Evolutionary conservation across 2,888 invertebrate genomes (phyloP).

Genomic region (Nemapogon koenigi): DNA sequence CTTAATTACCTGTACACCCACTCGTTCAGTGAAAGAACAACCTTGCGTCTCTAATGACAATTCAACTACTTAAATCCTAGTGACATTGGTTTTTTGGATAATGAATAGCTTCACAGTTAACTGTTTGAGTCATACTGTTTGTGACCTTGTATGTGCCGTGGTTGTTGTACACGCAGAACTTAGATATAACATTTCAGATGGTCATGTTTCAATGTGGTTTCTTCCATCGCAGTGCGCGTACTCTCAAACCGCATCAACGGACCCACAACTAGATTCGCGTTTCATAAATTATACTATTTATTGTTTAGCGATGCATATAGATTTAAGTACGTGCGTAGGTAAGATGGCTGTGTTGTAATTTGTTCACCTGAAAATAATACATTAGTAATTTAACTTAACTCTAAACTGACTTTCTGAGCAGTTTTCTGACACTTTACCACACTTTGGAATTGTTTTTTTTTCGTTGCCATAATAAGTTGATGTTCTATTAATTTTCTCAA

Average conservation of each 20-base stretch:
- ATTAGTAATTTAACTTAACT: too few species aligned
- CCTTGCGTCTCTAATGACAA: slow-evolving; percentile 9
- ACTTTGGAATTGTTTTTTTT: too few species aligned
- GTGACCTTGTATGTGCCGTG: slow-evolving; percentile 1
- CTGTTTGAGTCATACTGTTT: slow-evolving; percentile 1
- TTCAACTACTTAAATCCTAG: slow-evolving; percentile 3
- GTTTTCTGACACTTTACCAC: too few species aligned
- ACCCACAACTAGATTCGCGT: slow-evolving; percentile 11
- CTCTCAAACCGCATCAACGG: slow-evolving; percentile 10
- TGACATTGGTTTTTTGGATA: slow-evolving; percentile 9
- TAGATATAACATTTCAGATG: slow-evolving; percentile 5
- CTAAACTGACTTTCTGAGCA: too few species aligned
- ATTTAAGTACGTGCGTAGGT: too few species aligned
- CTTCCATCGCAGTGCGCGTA: not conserved
- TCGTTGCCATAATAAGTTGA: too few species aligned
- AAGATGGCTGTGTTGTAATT: too few species aligned
- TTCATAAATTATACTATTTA: too few species aligned
- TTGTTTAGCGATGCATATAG: too few species aligned
- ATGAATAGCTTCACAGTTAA: slow-evolving; percentile 5
- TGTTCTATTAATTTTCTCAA: too few species aligned
- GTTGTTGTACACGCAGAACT: too few species aligned
- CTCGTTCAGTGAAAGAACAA: slow-evolving; percentile 5
- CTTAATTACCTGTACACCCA: slow-evolving; percentile 6
- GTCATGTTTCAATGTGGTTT: slow-evolving; percentile 6
- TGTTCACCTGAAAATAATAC: too few species aligned